Base-by-base conservation (phyloP, 2,888 invertebrate genomes). In the Anaspis maculata region DNA sequence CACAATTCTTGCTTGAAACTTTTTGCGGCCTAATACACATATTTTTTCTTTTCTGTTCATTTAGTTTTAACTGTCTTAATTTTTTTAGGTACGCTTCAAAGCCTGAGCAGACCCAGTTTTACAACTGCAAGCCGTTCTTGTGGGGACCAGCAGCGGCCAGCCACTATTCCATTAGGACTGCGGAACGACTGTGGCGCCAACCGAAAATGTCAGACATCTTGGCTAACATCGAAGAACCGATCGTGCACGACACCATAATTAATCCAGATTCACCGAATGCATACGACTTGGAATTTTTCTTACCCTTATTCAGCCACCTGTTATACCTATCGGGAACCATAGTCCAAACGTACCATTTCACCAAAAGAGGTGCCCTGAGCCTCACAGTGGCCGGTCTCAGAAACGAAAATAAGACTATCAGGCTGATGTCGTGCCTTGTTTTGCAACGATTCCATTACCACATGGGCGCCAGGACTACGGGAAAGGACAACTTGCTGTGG, bases 81-180 rank as follows among this genome's bases (percentile, higher is more conserved):
- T 37, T 31, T 39, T 47, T 30, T 37, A 63, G 63, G 49, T 64
- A 56, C 33, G 63, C 61, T 45, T 45, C 48, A 2, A 43, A 44
- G 12, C 41, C 56, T 2, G 46, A 48, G 1, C 49, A 56, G 37
- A 62, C 61, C 1, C 33, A 46, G 29, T 64, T 64, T 39, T 59
- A 59, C 33, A 59, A 63, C 29, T 66, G 59, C 42, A 61, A 83
- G 42, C 91, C 91, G 0, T 85, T 83, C 51, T 67, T 91, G 1
- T 92, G 87, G 83, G 89, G 90, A 1, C 77, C 78, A 56, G 76
- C 83, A 2, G 90, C 88, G 0, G 77, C 83, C 1, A 76, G 77
- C 30, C 78, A 85, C 57, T 88, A 87, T 56, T 79, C 84, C 2
- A 71, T 86, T 0, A 69, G 74, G 29, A 71, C 73, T 10, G 69